A percentile compares a stretch with the other conserved stretches of the same genome.
phyloP scores from a whole-genome alignment of 2,888 invertebrate genomes.

The Lepidocyrtoides sp. region DNA sequence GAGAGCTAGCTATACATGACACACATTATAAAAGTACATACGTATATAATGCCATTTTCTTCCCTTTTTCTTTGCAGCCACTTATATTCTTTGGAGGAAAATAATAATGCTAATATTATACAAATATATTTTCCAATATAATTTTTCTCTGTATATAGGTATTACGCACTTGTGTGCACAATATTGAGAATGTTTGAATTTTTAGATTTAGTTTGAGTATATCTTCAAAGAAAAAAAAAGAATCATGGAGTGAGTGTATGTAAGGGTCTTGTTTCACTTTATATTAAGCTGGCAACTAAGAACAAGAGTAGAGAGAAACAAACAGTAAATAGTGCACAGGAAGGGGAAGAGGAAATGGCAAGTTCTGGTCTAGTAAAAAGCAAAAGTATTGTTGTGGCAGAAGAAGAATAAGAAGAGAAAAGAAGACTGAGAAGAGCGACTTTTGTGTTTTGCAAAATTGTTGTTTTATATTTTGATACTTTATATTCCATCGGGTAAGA shows the following conservation, averaged over 20 bases:
- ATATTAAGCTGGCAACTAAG: not conserved
- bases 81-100: not conserved
- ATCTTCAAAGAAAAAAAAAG: not conserved
- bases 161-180: slow-evolving; percentile 53
- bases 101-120: slow-evolving; percentile 3
- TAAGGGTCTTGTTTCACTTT: not conserved
- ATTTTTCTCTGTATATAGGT: not conserved
- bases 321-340: slow-evolving; percentile 54
- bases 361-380: slow-evolving; percentile 73
- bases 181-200: not conserved
- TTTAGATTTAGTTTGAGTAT: not conserved
- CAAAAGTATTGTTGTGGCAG: slow-evolving; percentile 45
- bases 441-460: slow-evolving; percentile 59
- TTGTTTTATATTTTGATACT: slow-evolving; percentile 56
- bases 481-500: slow-evolving; percentile 17
- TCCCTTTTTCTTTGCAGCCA: not conserved
- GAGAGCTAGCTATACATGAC: not conserved
- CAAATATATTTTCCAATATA: slow-evolving; percentile 11
- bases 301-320: not conserved
- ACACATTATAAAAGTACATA: not conserved
- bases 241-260: not conserved
- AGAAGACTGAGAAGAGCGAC: slow-evolving; percentile 15
- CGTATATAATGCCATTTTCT: too few relatives aligned
- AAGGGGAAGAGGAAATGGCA: slow-evolving; percentile 74
- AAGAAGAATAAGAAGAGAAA: slow-evolving; percentile 12